Evolutionary conservation across 2,113 vertebrate species (phyloP).

Genomic region (Onychostruthus taczanowskii): DNA sequence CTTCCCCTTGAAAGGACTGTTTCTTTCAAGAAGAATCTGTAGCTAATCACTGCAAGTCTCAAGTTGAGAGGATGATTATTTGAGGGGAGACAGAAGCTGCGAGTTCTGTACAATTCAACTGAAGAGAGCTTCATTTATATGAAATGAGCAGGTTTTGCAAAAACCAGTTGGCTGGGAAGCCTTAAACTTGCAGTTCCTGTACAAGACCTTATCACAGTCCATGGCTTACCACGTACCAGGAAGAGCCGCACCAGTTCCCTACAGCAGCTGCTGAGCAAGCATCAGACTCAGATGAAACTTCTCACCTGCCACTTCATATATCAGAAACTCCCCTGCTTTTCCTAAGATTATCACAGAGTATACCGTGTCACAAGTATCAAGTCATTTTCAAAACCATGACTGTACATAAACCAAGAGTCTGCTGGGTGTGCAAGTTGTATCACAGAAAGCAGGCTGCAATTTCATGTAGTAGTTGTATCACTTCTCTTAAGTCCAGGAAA

Average conservation of each 20-base stretch:
- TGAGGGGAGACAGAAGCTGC: background rate
- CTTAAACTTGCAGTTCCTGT: background rate
- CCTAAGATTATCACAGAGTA: background rate
- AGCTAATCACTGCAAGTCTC: slow-evolving; percentile 28
- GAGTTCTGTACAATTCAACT: background rate
- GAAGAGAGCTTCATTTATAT: background rate
- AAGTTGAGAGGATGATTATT: slow-evolving; percentile 17
- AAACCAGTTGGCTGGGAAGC: background rate
- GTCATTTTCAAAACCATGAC: background rate
- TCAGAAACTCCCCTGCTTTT: background rate
- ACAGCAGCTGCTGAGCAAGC: background rate
- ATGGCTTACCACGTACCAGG: background rate
- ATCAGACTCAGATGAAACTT: background rate
- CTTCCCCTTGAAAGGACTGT: background rate
- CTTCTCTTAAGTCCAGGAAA: background rate
- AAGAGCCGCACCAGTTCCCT: background rate
- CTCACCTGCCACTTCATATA: background rate
- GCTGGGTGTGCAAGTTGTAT: background rate
- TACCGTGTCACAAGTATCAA: background rate
- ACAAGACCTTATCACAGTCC: background rate
- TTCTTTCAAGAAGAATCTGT: slow-evolving; percentile 37
- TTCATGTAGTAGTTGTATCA: background rate
- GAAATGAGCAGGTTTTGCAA: background rate
- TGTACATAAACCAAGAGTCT: background rate
- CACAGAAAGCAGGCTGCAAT: background rate